phyloP scores from a whole-genome alignment of 2,797 vertebrate genomes.

The Podarcis siculus region DNA sequence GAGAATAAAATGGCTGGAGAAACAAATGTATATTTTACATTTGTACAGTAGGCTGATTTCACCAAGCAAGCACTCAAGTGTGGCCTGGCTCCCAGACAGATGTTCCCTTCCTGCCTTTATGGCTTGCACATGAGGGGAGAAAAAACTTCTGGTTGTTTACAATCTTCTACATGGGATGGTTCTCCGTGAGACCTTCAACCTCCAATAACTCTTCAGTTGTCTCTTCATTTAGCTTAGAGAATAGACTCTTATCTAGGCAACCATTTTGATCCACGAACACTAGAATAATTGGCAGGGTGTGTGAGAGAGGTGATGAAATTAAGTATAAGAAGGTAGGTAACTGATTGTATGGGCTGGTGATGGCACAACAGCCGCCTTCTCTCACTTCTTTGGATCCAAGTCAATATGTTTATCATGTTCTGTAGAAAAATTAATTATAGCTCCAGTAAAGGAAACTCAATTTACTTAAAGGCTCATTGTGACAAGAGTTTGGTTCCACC shows the following conservation, averaged over 20 bases:
- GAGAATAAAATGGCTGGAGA: no score
- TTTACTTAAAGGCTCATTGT: background rate
- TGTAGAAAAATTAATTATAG: background rate
- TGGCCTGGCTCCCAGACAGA: no score
- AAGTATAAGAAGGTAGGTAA: background rate
- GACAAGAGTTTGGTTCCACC: accelerated
- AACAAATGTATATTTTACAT: no score
- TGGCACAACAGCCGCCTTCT: background rate
- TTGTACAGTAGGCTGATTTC: no score
- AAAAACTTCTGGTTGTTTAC: background rate
- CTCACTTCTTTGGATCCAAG: background rate
- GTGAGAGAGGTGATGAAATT: background rate
- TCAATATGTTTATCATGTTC: background rate
- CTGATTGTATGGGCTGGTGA: background rate
- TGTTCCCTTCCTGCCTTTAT: background rate
- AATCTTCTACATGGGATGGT: background rate
- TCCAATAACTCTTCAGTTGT: background rate
- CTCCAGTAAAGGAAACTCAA: background rate
- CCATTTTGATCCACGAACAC: background rate
- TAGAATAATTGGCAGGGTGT: background rate
- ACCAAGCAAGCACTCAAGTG: no score
- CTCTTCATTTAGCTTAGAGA: background rate
- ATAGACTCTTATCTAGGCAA: no score
- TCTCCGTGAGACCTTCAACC: background rate
- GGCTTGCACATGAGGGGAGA: background rate